Percentiles rank a stretch among this genome's conserved stretches.
phyloP scores from a whole-genome alignment of 2,797 vertebrate genomes.

The Prunella strophiata region DNA sequence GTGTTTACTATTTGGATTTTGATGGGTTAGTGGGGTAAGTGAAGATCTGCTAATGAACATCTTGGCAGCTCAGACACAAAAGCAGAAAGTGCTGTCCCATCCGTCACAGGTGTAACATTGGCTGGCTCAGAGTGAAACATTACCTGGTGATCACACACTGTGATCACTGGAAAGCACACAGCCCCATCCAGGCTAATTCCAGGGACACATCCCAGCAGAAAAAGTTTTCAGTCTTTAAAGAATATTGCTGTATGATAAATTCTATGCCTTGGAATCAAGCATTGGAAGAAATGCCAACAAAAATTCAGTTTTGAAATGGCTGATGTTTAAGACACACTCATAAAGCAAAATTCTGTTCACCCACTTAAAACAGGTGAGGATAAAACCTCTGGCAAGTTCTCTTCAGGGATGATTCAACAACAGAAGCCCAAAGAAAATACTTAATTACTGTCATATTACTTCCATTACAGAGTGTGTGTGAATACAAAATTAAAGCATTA shows the following conservation, averaged over 20 bases:
- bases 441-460: neutral
- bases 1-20: neutral
- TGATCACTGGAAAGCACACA: neutral
- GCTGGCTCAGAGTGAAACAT: neutral
- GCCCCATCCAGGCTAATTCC: neutral
- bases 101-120: accelerated
- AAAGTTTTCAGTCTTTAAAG: neutral
- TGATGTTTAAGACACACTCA: neutral
- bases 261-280: neutral
- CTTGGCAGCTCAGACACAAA: neutral
- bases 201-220: neutral
- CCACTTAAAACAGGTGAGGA: neutral
- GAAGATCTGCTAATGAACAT: neutral
- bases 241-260: neutral
- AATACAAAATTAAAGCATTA: neutral
- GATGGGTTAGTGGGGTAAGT: neutral
- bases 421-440: neutral
- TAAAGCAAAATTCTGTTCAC: neutral
- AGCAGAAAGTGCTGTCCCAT: neutral
- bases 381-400: neutral
- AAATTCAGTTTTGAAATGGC: neutral
- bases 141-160: neutral
- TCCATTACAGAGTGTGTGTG: neutral
- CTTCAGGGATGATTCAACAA: neutral
- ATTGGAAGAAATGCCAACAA: neutral